phyloP scores from a whole-genome alignment of 1,140 invertebrate species.

The Gonioctena quinquepunctata region DNA sequence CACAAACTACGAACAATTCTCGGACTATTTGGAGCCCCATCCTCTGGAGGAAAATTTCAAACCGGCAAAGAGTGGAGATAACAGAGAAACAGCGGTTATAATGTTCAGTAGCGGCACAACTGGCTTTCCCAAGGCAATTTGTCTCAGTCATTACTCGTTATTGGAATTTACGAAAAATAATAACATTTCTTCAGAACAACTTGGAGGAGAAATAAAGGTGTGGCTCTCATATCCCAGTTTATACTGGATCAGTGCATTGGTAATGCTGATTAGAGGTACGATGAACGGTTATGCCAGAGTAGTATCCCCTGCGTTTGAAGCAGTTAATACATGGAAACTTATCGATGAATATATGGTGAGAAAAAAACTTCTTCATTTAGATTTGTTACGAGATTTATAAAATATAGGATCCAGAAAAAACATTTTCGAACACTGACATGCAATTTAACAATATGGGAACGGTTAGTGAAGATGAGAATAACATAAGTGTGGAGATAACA shows the following conservation, averaged over 20 bases:
- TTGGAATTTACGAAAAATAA: not conserved
- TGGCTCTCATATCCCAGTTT: not conserved
- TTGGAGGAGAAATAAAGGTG: not conserved
- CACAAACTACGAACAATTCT: constrained; percentile 23
- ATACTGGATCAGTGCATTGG: constrained; percentile 4
- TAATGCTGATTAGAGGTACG: not conserved
- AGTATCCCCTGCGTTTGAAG: not conserved
- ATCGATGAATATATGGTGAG: constrained; percentile 7
- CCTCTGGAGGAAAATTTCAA: constrained; percentile 22
- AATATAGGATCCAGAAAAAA: no score
- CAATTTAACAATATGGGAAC: no score
- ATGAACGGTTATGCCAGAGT: not conserved
- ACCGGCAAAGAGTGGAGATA: constrained; percentile 6
- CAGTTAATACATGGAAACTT: not conserved
- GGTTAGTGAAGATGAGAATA: no score
- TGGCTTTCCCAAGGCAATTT: constrained; percentile 39
- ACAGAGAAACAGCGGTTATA: constrained; percentile 31
- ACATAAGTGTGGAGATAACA: no score
- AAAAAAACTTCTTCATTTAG: no score
- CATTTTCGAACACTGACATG: no score
- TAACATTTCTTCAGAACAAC: not conserved
- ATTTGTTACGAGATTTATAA: no score
- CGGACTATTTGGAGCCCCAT: constrained; percentile 12
- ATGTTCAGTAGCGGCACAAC: constrained; percentile 41
- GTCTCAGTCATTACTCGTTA: constrained; percentile 25